Evolutionary conservation across 2,888 invertebrate species (phyloP), one percentile per base, ranked within the genome.

Genomic region (Drosophila lacicola): DNA sequence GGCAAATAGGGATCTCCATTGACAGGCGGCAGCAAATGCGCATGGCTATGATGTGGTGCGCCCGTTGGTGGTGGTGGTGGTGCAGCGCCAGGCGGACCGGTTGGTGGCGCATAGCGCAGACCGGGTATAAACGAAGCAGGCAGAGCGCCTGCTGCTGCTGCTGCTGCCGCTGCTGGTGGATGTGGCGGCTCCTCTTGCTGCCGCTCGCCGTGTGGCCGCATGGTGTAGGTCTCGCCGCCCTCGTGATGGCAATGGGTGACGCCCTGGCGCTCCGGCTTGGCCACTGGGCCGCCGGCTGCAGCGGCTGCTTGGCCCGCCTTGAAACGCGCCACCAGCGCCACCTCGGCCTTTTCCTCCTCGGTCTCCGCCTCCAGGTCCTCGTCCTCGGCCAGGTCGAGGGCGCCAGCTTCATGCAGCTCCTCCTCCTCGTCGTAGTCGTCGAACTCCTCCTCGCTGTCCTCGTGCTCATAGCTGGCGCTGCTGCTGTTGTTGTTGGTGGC

Each of bases 171-270:
- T 3, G 50, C 0, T 2, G 57, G 2, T 3, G 29, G 14, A 8
- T 45, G 50, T 14, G 57, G 47, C 2, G 66, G n/a, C 51, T 91
- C 91, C 14, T 88, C 86, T 2, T 51, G 65, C 13, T 60, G 74
- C 6, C 78, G 74, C 33, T 94, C 94, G 61, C 95, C 93, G 72
- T 95, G 94, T 0, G 96, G 96, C 25, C 96, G 94, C 95, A 96
- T 96, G 4, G 96, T 96, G 83, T 96, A 96, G 70, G 94, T 93
- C 82, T 93, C 93, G n/a, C 93, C 94, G 64, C 94, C 95, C 88
- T 94, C 94, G 66, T 94, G 95, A 90, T 95, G 96, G 76, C 95
- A 96, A 83, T 95, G 95, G 9, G 95, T 95, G 39, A 95, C 94
- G 86, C 95, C 94, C 17, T 93, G 91, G 25, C 90, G 67, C 51